These are phyloP conservation scores for Coregonus clupeaformis DNA, from an alignment of 2,113 vertebrate species.

Conservation along the genomic window DNA sequence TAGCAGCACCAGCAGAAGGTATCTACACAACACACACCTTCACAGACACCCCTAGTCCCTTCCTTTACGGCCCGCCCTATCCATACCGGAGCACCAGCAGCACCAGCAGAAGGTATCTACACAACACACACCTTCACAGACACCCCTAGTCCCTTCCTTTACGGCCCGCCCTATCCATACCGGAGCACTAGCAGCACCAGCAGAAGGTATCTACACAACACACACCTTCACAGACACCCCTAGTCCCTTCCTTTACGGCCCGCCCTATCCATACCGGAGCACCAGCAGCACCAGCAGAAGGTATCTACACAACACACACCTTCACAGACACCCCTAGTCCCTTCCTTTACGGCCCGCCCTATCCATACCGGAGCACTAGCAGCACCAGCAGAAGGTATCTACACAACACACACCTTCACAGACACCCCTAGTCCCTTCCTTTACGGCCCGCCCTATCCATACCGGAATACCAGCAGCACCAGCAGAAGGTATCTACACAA, in stretches of 20 bases:
- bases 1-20: slow-evolving; percentile 82
- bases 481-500: slow-evolving; percentile 78
- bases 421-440: neutral
- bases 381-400: slow-evolving; percentile 81
- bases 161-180: no score
- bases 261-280: slow-evolving; percentile 61
- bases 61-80: no score
- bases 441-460: no score
- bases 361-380: slow-evolving; percentile 70
- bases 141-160: no score
- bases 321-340: neutral
- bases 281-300: slow-evolving; percentile 79
- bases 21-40: slow-evolving; percentile 4
- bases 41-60: neutral
- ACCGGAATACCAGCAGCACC: slow-evolving; percentile 57
- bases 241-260: no score
- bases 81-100: slow-evolving; percentile 71
- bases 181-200: slow-evolving; percentile 76
- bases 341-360: no score
- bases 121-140: neutral
- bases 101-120: slow-evolving; percentile 80
- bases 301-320: slow-evolving; percentile 54
- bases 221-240: neutral
- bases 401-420: neutral
- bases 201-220: slow-evolving; percentile 77